Conservation (phyloP, 2,888 invertebrate genomes). For the Nephrotoma appendiculata region DNA sequence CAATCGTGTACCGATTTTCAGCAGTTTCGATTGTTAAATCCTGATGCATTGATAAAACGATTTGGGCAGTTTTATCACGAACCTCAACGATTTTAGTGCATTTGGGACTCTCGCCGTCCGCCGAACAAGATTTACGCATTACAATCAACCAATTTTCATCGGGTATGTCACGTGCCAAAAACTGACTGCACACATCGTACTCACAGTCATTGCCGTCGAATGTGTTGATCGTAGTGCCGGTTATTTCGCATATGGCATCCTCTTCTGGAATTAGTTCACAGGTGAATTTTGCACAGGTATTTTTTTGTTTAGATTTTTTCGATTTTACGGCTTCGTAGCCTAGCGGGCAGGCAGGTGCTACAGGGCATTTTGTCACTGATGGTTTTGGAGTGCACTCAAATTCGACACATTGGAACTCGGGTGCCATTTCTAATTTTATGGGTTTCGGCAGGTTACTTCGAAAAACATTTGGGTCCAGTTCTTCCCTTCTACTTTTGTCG, state of each 20-base stretch:
- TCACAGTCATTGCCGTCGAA: constrained; percentile 70
- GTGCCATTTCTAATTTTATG: constrained; percentile 8
- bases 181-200: constrained; percentile 68
- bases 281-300: constrained; percentile 41
- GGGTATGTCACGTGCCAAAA: constrained; percentile 53
- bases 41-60: constrained; percentile 32
- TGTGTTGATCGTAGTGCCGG: constrained; percentile 60
- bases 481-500: neutral
- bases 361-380: constrained; percentile 26
- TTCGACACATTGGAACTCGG: constrained; percentile 24
- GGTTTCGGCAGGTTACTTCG: constrained; percentile 18
- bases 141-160: constrained; percentile 51
- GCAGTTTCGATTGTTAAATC: constrained; percentile 53
- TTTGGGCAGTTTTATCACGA: constrained; percentile 40
- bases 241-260: constrained; percentile 45
- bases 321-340: constrained; percentile 38
- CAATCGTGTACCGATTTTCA: constrained; percentile 37
- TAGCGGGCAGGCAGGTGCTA: constrained; percentile 37
- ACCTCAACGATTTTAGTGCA: constrained; percentile 54
- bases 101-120: constrained; percentile 23
- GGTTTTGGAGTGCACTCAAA: constrained; percentile 27
- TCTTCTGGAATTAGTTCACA: constrained; percentile 49
- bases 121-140: constrained; percentile 51
- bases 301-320: constrained; percentile 17
- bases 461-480: constrained; percentile 2